phyloP scores from a whole-genome alignment of 2,797 vertebrate genomes.

The Parauchenoglanis punctatus region DNA sequence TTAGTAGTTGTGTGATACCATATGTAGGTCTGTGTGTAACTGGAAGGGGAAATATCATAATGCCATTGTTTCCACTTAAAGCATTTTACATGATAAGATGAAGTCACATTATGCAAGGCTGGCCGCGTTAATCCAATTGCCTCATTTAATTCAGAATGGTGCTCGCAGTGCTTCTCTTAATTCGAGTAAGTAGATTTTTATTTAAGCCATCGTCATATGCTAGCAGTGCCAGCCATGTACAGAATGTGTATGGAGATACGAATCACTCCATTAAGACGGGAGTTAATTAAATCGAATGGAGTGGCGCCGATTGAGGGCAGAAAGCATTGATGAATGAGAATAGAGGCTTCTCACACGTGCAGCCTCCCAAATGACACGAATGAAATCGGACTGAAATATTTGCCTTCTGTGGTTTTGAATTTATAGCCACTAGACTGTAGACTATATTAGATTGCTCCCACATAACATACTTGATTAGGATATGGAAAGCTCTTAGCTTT shows the following conservation, averaged over 20 bases:
- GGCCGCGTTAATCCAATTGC: conserved; percentile 19
- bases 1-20: neutral
- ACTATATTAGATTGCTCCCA: conserved; percentile 36
- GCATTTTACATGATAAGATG: conserved; percentile 2
- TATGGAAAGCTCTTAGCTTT: conserved; percentile 31
- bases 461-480: conserved; percentile 40
- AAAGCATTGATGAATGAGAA: conserved; percentile 37
- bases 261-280: conserved; percentile 49
- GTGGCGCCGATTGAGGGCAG: neutral
- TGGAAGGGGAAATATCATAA: neutral
- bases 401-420: conserved; percentile 38
- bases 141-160: neutral
- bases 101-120: neutral
- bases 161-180: conserved; percentile 6
- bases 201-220: conserved; percentile 14
- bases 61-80: conserved; percentile 1
- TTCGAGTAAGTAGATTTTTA: conserved; percentile 19
- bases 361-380: conserved; percentile 17
- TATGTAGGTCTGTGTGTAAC: neutral
- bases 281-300: conserved; percentile 58
- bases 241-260: conserved; percentile 47
- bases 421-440: conserved; percentile 37
- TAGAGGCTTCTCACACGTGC: conserved; percentile 27
- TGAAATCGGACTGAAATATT: conserved; percentile 53
- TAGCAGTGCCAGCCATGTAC: conserved; percentile 9